These are phyloP conservation scores for Erinaceus europaeus DNA, from an alignment of 2,113 vertebrate genomes.

Conservation along the genomic window DNA sequence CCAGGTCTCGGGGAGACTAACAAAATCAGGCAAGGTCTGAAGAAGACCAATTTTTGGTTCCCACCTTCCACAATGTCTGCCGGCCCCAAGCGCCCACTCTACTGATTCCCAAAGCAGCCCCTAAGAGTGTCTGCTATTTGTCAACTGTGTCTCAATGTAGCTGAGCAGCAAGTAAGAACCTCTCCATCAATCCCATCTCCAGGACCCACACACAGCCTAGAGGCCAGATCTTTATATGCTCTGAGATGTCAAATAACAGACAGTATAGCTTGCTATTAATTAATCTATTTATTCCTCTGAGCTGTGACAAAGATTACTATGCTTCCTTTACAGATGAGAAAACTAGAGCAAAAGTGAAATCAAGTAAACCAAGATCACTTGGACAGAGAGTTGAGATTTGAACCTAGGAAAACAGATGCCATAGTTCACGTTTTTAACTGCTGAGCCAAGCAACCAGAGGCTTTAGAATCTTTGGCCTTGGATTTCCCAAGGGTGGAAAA, in stretches of 20 bases:
- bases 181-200: neutral
- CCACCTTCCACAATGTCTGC: neutral
- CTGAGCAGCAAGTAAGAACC: neutral
- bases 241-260: neutral
- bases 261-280: neutral
- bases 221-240: neutral
- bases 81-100: neutral
- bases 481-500: neutral
- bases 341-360: neutral
- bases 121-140: neutral
- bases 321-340: neutral
- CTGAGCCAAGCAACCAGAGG: neutral
- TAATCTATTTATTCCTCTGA: neutral
- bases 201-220: neutral
- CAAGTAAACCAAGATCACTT: neutral
- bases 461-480: neutral
- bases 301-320: neutral
- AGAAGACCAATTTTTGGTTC: neutral
- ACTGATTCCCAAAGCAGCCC: neutral
- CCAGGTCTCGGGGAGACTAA: neutral
- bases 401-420: neutral
- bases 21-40: neutral
- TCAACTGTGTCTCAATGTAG: neutral
- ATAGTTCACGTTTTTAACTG: neutral
- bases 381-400: neutral